phyloP scores from a whole-genome alignment of 2,888 invertebrate genomes.

The Zelleria hepariella region DNA sequence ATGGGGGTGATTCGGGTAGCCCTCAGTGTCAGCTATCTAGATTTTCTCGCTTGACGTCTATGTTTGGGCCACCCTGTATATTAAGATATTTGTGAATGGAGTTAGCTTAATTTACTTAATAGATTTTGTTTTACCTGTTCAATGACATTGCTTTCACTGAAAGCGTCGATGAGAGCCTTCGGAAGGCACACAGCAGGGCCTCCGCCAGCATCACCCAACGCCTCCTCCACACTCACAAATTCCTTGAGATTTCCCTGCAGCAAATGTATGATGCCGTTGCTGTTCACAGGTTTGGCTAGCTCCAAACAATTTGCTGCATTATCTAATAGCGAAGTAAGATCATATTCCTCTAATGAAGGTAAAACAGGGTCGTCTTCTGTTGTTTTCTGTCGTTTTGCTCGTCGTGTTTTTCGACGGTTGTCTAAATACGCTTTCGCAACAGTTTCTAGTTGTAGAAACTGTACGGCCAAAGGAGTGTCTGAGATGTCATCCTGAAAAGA shows the following conservation, averaged over 20 bases:
- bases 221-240: conserved; percentile 28
- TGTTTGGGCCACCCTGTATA: no score
- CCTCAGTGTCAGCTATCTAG: no score
- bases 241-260: conserved; percentile 44
- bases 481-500: conserved; percentile 55
- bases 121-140: conserved; percentile 66
- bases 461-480: conserved; percentile 56
- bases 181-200: conserved; percentile 45
- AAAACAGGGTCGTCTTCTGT: conserved; percentile 31
- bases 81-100: no score
- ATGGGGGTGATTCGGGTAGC: no score
- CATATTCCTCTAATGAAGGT: conserved; percentile 26
- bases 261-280: conserved; percentile 37
- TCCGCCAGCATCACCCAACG: conserved; percentile 38
- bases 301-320: conserved; percentile 41
- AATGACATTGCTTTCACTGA: conserved; percentile 76
- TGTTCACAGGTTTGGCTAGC: conserved; percentile 28
- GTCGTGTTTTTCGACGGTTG: conserved; percentile 43
- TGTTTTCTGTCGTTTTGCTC: conserved; percentile 51
- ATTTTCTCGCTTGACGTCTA: no score
- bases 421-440: conserved; percentile 49
- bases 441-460: conserved; percentile 57
- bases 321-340: conserved; percentile 38
- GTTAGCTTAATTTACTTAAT: conserved; percentile 31
- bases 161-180: conserved; percentile 73